These are phyloP conservation scores for Hypotaenidia philippensis DNA, from an alignment of 2,797 vertebrate species.

Conservation along the genomic window DNA sequence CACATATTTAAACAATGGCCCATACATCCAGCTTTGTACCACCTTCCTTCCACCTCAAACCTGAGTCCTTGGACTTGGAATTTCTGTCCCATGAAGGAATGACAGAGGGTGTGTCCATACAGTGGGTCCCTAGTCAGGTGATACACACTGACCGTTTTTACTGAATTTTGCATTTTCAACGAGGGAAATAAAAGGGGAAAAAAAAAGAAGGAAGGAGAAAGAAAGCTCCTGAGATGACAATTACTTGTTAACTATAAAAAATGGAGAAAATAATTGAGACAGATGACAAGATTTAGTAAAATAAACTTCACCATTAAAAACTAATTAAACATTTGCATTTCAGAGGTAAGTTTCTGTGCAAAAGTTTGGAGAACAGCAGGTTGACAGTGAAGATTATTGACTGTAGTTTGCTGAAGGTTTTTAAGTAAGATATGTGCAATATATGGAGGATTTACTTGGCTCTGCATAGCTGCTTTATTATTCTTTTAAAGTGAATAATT, in stretches of 20 bases:
- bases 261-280: conserved; percentile 65
- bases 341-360: conserved; percentile 71
- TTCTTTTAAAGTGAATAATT: conserved; percentile 81
- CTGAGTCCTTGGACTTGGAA: accelerated
- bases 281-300: conserved; percentile 71
- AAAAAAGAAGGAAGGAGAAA: conserved; percentile 6
- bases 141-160: not conserved
- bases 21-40: not conserved
- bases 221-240: conserved; percentile 32
- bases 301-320: conserved; percentile 70
- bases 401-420: conserved; percentile 76
- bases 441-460: conserved; percentile 61
- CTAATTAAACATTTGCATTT: conserved; percentile 77
- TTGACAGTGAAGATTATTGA: conserved; percentile 79
- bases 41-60: not conserved
- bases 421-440: conserved; percentile 62
- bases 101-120: accelerated
- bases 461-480: conserved; percentile 72
- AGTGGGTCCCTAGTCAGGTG: not conserved
- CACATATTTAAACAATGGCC: not conserved
- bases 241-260: conserved; percentile 70
- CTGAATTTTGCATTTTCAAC: not conserved
- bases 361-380: conserved; percentile 71
- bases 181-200: not conserved
- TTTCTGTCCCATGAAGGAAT: not conserved